A percentile compares a stretch with the other conserved stretches of the same genome.
These are phyloP conservation scores for Fopius arisanus DNA, from an alignment of 1,140 invertebrate genomes.

Conservation along the genomic window DNA sequence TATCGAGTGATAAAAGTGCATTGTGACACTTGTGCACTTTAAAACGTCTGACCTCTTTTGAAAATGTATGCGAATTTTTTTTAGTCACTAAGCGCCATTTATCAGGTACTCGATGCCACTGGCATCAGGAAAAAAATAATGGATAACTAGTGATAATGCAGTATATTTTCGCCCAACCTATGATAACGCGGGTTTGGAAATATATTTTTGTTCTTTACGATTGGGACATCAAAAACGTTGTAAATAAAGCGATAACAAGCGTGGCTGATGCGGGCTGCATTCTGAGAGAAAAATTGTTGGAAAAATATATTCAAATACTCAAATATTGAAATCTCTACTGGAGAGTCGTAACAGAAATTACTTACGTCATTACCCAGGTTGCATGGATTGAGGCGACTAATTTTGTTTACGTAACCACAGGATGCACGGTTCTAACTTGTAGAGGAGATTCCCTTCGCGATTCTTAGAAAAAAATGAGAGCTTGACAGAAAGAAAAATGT, in stretches of 20 bases:
- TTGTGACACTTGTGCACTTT: background rate
- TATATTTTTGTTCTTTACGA: background rate
- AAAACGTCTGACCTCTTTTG: background rate
- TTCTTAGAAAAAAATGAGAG: background rate
- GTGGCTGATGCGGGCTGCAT: background rate
- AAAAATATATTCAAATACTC: conserved; percentile 5
- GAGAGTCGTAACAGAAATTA: conserved; percentile 12
- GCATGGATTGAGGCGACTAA: conserved; percentile 15
- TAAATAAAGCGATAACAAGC: background rate
- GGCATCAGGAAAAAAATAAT: background rate
- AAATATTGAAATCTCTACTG: conserved; percentile 1
- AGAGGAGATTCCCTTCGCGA: background rate
- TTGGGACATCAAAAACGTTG: background rate
- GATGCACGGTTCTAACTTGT: conserved; percentile 2
- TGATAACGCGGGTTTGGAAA: background rate
- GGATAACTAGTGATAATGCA: background rate
- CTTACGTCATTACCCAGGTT: conserved; percentile 10
- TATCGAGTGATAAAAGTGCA: background rate
- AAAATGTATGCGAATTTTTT: background rate
- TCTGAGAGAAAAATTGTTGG: background rate
- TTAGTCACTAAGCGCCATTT: background rate
- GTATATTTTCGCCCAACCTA: background rate
- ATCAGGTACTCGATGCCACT: background rate
- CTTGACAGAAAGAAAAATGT: background rate
- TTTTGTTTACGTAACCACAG: conserved; percentile 15